Evolutionary conservation across 2,113 vertebrate species (phyloP).

Genomic region (Odontophorus gujanensis): DNA sequence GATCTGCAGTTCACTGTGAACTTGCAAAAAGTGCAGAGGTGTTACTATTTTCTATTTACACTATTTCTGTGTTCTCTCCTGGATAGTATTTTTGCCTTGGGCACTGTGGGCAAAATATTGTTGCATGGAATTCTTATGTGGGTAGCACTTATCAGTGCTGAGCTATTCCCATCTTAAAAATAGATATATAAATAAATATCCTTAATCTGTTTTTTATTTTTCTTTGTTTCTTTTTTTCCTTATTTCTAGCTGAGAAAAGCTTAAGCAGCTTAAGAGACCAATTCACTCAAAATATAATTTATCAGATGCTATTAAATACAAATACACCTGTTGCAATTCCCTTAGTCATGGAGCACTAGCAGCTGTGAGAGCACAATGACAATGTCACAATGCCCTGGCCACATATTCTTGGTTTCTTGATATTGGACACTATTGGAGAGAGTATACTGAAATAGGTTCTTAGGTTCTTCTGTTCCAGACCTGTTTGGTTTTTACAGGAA

Average conservation of each 20-base stretch:
- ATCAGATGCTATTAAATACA: neutral
- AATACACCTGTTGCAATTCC: neutral
- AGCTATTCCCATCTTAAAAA: neutral
- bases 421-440: neutral
- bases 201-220: neutral
- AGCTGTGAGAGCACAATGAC: neutral
- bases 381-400: accelerated
- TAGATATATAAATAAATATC: neutral
- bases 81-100: neutral
- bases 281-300: neutral
- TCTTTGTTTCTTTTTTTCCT: no score
- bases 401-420: neutral
- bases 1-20: neutral
- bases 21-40: neutral
- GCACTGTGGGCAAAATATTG: neutral
- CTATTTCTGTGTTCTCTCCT: neutral
- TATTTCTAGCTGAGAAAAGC: neutral
- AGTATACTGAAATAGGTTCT: neutral
- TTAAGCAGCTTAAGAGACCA: neutral
- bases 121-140: neutral
- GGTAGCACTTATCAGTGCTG: neutral
- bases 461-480: neutral
- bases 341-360: neutral
- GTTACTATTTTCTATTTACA: neutral
- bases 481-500: neutral